These are phyloP conservation scores for Lasioglossum leucozonium DNA, from an alignment of 2,888 invertebrate species.

Conservation along the genomic window DNA sequence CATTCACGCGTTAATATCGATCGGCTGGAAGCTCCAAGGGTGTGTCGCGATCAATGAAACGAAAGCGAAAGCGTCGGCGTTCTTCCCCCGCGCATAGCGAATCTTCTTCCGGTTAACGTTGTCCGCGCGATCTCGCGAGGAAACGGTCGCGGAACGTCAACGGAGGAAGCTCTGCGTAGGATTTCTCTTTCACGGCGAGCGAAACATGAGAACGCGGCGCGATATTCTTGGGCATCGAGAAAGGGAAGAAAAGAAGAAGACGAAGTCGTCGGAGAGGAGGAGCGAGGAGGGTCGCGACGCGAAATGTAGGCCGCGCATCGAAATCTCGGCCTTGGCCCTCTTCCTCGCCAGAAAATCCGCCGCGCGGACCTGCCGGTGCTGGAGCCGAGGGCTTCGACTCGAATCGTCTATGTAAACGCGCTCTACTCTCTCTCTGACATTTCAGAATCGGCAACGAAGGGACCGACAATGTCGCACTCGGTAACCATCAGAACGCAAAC, in stretches of 20 bases:
- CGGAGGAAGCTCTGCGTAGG: background rate
- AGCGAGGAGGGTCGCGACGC: conserved; percentile 11
- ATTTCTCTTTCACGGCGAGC: background rate
- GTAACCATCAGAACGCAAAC: conserved; percentile 92
- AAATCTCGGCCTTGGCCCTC: conserved; percentile 77
- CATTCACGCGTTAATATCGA: conserved; percentile 47
- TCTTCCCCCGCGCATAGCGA: background rate
- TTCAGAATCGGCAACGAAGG: conserved; percentile 56
- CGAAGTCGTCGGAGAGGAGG: conserved; percentile 15
- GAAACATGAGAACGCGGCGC: conserved; percentile 20
- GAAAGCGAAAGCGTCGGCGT: conserved; percentile 22
- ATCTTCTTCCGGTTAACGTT: background rate
- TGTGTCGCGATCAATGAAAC: conserved; percentile 24
- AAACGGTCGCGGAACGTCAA: background rate
- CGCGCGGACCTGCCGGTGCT: background rate
- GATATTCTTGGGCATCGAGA: conserved; percentile 34
- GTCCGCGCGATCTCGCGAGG: background rate
- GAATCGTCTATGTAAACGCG: background rate
- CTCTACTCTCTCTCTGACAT: conserved; percentile 29
- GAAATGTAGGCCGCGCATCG: conserved; percentile 71
- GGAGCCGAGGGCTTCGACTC: background rate
- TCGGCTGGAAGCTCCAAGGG: conserved; percentile 34
- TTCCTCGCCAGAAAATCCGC: conserved; percentile 43
- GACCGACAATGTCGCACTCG: conserved; percentile 92
- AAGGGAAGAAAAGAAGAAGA: background rate